Percentiles rank a stretch among this genome's conserved stretches.
Evolutionary conservation across 2,888 invertebrate species (phyloP).

Genomic region (Pandemis corylana): DNA sequence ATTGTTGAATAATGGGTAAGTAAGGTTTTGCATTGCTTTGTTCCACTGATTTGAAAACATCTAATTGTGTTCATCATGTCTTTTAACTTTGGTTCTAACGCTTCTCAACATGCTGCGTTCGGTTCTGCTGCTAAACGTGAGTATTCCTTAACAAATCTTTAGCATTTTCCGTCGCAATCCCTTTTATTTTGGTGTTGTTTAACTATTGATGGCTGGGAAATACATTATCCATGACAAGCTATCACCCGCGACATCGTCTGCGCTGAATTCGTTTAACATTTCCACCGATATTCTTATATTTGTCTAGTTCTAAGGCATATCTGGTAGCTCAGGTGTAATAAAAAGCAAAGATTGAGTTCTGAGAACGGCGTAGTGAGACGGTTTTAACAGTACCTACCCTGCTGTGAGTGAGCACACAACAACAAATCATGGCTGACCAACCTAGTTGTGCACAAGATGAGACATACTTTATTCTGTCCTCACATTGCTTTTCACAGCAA

Average conservation of each 20-base stretch:
- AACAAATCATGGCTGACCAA: no score
- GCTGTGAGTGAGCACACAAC: no score
- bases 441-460: no score
- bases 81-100: slow-evolving; percentile 73
- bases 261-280: no score
- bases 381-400: no score
- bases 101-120: slow-evolving; percentile 70
- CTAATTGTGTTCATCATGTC: slow-evolving; percentile 59
- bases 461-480: no score
- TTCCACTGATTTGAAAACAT: slow-evolving; percentile 1
- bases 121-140: slow-evolving; percentile 86
- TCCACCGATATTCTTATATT: not conserved
- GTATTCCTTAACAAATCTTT: slow-evolving; percentile 47
- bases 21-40: slow-evolving; percentile 30
- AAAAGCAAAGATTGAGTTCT: no score
- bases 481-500: no score
- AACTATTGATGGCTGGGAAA: not conserved
- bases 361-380: no score
- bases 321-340: no score
- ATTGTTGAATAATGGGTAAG: slow-evolving; percentile 29
- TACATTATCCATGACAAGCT: not conserved
- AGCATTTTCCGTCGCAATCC: not conserved
- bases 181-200: not conserved
- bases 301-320: not conserved
- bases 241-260: no score